Conservation (phyloP, 1,140 invertebrate species). For the Scaptomyza graminum region DNA sequence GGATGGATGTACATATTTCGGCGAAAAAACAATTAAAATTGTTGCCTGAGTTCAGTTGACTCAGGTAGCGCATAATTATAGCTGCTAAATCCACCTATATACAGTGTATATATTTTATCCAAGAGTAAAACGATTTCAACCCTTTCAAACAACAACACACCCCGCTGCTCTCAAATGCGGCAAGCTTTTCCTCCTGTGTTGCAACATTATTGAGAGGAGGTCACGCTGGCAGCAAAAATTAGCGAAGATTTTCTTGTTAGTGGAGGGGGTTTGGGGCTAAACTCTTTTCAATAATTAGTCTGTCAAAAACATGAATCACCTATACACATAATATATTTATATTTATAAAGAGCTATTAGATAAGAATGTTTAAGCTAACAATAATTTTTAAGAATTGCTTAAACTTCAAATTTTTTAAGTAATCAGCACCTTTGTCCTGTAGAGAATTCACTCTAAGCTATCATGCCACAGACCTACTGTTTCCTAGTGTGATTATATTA, state of each 20-base stretch:
- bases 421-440: too few species aligned
- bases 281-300: slow-evolving; percentile 66
- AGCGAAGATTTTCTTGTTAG: neutral
- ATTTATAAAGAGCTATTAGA: slow-evolving; percentile 1
- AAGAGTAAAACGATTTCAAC: slow-evolving; percentile 38
- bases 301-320: slow-evolving; percentile 69
- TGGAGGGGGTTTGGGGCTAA: slow-evolving; percentile 4
- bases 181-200: slow-evolving; percentile 4
- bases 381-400: too few species aligned
- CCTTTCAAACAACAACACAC: slow-evolving; percentile 18
- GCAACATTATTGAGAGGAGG: slow-evolving; percentile 29
- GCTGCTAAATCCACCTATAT: slow-evolving; percentile 37
- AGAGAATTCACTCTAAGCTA: too few species aligned
- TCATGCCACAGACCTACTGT: too few species aligned
- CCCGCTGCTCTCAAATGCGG: slow-evolving; percentile 5
- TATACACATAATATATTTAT: slow-evolving; percentile 8
- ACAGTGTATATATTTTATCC: slow-evolving; percentile 10
- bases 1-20: slow-evolving; percentile 50
- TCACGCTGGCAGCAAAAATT: slow-evolving; percentile 24
- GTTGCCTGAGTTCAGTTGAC: slow-evolving; percentile 40
- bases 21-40: slow-evolving; percentile 77
- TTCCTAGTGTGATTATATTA: too few species aligned
- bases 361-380: too few species aligned
- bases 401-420: too few species aligned
- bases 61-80: slow-evolving; percentile 53